Conservation (phyloP, 2,888 invertebrate genomes). For the Drosophila limbata region DNA sequence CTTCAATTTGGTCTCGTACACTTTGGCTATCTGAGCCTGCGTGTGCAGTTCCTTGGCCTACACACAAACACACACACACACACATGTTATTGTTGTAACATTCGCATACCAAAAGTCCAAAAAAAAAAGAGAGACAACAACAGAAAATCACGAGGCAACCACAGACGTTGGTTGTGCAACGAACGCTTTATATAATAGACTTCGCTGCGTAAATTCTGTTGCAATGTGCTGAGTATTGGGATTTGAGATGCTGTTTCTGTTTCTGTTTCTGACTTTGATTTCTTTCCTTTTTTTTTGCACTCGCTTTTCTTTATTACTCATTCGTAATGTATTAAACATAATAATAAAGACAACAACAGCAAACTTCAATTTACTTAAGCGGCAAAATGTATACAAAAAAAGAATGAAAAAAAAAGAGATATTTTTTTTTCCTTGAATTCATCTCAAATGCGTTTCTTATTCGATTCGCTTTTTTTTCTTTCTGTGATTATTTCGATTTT, state of each 20-base stretch:
- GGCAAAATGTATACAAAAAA: slow-evolving; percentile 30
- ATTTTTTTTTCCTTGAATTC: slow-evolving; percentile 53
- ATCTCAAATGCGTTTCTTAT: slow-evolving; percentile 57
- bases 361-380: slow-evolving; percentile 47
- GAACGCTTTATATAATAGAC: slow-evolving; percentile 1
- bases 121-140: slow-evolving; percentile 45
- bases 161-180: slow-evolving; percentile 3
- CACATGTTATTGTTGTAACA: slow-evolving; percentile 30
- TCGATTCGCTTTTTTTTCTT: slow-evolving; percentile 24
- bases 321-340: slow-evolving; percentile 41
- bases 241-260: slow-evolving; percentile 23
- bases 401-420: slow-evolving; percentile 19
- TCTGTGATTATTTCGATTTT: slow-evolving; percentile 4
- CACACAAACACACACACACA: slow-evolving; percentile 10
- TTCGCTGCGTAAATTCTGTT: slow-evolving; percentile 21
- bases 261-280: slow-evolving; percentile 1
- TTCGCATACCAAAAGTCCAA: slow-evolving; percentile 56
- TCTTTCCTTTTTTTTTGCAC: slow-evolving; percentile 9
- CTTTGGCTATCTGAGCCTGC: slow-evolving; percentile 53
- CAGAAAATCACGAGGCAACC: slow-evolving; percentile 18
- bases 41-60: slow-evolving; percentile 53
- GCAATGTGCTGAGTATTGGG: slow-evolving; percentile 26
- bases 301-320: slow-evolving; percentile 35
- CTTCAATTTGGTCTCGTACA: slow-evolving; percentile 58
- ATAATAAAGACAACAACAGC: slow-evolving; percentile 21